Conservation (phyloP, 2,888 invertebrate species). For the Tuta absoluta region DNA sequence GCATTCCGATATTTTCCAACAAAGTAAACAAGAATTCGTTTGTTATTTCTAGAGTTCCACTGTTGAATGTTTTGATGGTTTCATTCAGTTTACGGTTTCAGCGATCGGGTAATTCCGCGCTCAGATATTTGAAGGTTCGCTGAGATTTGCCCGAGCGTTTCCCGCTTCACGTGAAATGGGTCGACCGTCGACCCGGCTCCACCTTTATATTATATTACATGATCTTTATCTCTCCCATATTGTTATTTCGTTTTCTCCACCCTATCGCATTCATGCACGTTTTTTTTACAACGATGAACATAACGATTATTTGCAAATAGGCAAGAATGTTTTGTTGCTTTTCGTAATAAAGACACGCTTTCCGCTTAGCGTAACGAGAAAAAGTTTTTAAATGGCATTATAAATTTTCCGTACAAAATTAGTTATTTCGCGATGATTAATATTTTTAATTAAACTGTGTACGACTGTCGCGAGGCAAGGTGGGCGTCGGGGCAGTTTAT, state of each 20-base stretch:
- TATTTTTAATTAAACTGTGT: constrained; percentile 50
- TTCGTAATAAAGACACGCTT: constrained; percentile 5
- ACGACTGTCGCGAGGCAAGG: constrained; percentile 39
- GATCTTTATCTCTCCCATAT: constrained; percentile 22
- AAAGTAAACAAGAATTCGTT: constrained; percentile 25
- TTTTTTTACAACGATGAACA: background rate
- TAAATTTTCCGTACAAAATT: constrained; percentile 27
- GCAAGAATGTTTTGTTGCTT: background rate
- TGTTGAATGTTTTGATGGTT: constrained; percentile 35
- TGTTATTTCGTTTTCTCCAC: constrained; percentile 9
- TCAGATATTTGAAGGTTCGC: constrained; percentile 19
- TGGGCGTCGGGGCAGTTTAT: constrained; percentile 39
- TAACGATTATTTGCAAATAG: constrained; percentile 1
- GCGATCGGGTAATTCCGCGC: constrained; percentile 46
- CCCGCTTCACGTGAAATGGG: constrained; percentile 18
- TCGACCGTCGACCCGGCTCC: constrained; percentile 5
- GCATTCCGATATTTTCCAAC: background rate
- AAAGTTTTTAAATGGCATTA: constrained; percentile 6
- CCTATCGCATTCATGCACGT: background rate
- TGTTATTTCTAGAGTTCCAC: constrained; percentile 37
- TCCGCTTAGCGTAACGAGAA: constrained; percentile 18
- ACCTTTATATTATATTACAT: constrained; percentile 11
- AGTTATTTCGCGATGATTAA: constrained; percentile 37
- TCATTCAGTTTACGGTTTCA: constrained; percentile 39
- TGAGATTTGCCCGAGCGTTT: constrained; percentile 29